Evolutionary conservation across 2,113 vertebrate species (phyloP).

Genomic region (Gymnobelideus leadbeateri): DNA sequence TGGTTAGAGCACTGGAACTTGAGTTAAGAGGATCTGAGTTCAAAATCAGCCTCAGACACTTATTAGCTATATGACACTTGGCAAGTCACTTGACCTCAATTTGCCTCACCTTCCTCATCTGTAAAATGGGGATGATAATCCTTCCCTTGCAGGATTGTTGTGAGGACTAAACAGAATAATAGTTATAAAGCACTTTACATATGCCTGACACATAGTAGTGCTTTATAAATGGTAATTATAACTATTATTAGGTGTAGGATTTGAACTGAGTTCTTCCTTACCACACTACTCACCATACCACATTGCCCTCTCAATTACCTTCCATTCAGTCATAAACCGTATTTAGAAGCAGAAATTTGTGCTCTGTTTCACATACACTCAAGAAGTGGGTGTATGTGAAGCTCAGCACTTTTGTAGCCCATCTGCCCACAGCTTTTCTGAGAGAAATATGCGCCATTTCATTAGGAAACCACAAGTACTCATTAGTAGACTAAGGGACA

Average conservation of each 20-base stretch:
- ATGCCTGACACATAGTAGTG: not conserved
- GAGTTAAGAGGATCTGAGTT: not conserved
- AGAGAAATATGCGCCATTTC: conserved; percentile 53
- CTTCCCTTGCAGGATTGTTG: not conserved
- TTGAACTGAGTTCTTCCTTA: not conserved
- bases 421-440: conserved; percentile 52
- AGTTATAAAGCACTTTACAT: not conserved
- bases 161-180: not conserved
- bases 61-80: not conserved
- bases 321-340: not conserved
- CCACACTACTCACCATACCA: not conserved
- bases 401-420: conserved; percentile 18
- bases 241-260: not conserved
- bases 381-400: conserved; percentile 12
- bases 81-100: not conserved
- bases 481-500: conserved; percentile 59
- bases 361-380: not conserved
- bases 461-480: conserved; percentile 74
- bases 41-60: not conserved
- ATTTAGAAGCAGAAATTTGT: not conserved
- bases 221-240: not conserved
- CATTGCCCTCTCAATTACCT: not conserved
- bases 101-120: not conserved
- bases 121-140: not conserved
- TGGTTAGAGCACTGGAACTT: too few relatives aligned